phyloP scores from a whole-genome alignment of 2,888 invertebrate genomes.

The Stenotaenia linearis region DNA sequence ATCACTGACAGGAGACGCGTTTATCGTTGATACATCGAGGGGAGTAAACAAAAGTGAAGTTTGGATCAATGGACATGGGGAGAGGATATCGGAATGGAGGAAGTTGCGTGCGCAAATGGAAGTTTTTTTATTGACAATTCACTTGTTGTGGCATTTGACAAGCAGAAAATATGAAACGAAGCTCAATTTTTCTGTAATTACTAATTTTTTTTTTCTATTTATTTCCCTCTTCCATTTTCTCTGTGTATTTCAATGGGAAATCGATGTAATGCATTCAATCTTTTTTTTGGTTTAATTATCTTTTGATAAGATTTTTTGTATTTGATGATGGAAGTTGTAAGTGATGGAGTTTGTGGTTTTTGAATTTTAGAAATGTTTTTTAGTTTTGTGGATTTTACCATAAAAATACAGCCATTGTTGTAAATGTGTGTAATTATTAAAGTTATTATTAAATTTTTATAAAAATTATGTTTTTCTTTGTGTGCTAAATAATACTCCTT shows the following conservation, averaged over 20 bases:
- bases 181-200: neutral
- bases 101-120: neutral
- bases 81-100: neutral
- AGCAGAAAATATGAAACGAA: neutral
- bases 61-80: neutral
- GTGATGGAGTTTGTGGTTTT: too few species aligned
- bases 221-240: neutral
- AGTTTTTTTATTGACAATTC: neutral
- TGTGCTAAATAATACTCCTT: too few species aligned
- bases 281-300: too few species aligned
- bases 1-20: neutral
- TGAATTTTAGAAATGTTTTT: too few species aligned
- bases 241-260: neutral
- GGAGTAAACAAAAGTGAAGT: neutral
- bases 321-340: too few species aligned
- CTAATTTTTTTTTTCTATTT: neutral
- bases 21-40: neutral
- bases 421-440: too few species aligned
- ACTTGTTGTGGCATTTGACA: neutral
- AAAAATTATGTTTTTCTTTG: too few species aligned
- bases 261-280: too few species aligned
- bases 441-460: too few species aligned
- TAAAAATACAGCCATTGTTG: too few species aligned
- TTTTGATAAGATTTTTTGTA: too few species aligned
- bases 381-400: too few species aligned